Percentiles rank a stretch among this genome's conserved stretches.
Conservation (phyloP, 2,113 vertebrate species). For the Etheostoma spectabile region DNA sequence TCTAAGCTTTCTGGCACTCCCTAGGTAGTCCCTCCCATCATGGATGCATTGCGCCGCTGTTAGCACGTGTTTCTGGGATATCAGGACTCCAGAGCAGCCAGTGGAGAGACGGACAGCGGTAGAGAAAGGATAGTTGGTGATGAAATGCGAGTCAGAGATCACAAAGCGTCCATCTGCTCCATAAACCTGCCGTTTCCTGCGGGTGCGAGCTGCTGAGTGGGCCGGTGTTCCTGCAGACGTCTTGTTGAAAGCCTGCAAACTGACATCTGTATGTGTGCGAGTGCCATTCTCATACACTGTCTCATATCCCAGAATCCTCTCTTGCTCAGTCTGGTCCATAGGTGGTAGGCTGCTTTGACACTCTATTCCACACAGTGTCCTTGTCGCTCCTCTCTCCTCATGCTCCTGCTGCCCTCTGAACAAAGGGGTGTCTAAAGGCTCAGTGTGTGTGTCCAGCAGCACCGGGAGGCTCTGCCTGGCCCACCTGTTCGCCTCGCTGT, state of each 20-base stretch:
- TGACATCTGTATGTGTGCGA: conserved; percentile 87
- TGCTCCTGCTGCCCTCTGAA: conserved; percentile 72
- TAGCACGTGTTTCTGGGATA: conserved; percentile 90
- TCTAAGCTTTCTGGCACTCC: conserved; percentile 82
- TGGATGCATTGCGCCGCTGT: conserved; percentile 95
- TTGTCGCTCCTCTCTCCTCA: conserved; percentile 64
- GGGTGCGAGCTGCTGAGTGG: not conserved
- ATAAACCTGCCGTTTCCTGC: conserved; percentile 89
- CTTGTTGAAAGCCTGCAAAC: conserved; percentile 67
- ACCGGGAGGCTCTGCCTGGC: conserved; percentile 84
- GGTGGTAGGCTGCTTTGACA: conserved; percentile 85
- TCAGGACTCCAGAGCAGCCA: conserved; percentile 90
- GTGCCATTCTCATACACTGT: conserved; percentile 91
- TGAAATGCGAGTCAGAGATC: conserved; percentile 89
- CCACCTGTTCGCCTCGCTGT: conserved; percentile 82
- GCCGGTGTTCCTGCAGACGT: not conserved
- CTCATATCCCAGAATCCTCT: conserved; percentile 91
- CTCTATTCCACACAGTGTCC: conserved; percentile 88
- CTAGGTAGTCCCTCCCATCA: conserved; percentile 88
- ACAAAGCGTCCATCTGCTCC: conserved; percentile 92
- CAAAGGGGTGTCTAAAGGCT: conserved; percentile 79
- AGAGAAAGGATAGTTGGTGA: conserved; percentile 91
- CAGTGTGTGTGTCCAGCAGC: conserved; percentile 85
- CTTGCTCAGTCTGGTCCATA: conserved; percentile 84
- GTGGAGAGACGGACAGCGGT: conserved; percentile 92